A percentile compares a stretch with the other conserved stretches of the same genome.
Evolutionary conservation across 1,140 invertebrate genomes (phyloP).

Genomic region (Holotrichia oblita): DNA sequence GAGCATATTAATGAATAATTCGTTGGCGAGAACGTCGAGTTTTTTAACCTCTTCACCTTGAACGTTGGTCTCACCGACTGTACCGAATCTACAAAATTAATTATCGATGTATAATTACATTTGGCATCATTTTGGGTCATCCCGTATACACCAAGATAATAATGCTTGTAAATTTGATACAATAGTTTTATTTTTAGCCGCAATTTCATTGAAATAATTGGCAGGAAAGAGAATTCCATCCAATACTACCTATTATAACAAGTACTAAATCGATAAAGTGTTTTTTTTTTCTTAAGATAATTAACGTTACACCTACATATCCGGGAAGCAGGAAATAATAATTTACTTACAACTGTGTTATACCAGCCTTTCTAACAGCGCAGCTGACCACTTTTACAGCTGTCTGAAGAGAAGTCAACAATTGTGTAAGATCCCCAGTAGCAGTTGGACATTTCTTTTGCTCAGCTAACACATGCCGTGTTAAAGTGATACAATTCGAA

Average conservation of each 20-base stretch:
- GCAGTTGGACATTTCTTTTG: constrained; percentile 87
- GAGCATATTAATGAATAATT: constrained; percentile 98
- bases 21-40: constrained; percentile 95
- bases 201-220: too few relatives aligned
- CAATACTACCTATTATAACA: too few relatives aligned
- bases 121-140: too few relatives aligned
- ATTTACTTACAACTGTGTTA: constrained; percentile 83
- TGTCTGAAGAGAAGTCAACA: constrained; percentile 95
- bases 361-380: constrained; percentile 96
- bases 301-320: background rate
- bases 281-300: constrained; percentile 8
- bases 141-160: too few relatives aligned
- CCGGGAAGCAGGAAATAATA: background rate
- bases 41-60: constrained; percentile 99
- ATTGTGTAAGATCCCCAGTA: constrained; percentile 94
- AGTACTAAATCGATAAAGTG: too few relatives aligned
- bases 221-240: too few relatives aligned
- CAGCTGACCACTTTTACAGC: constrained; percentile 98
- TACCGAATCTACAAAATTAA: constrained; percentile 93
- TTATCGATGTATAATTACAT: too few relatives aligned
- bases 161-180: too few relatives aligned
- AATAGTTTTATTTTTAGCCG: too few relatives aligned
- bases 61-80: constrained; percentile 92
- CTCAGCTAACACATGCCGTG: constrained; percentile 92
- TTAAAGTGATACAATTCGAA: constrained; percentile 84